Conservation (phyloP, 1,140 invertebrate species). For the Leptinotarsa lineolata region DNA sequence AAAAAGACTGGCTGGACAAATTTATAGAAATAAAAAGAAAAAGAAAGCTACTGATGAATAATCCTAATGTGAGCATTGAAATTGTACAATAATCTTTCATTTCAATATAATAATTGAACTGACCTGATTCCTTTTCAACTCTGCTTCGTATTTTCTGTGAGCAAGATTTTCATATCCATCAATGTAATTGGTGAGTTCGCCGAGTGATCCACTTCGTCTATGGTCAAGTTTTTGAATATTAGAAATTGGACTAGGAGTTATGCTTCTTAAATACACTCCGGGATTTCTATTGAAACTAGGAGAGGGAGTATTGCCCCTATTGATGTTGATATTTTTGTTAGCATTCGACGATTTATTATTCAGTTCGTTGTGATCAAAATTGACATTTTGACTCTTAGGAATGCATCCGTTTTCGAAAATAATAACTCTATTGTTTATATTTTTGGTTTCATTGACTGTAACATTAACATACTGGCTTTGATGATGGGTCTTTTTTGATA, state of each 20-base stretch:
- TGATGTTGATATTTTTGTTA: slow-evolving; percentile 49
- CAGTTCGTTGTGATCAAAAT: slow-evolving; percentile 50
- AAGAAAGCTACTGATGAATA: too few species aligned
- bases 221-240: slow-evolving; percentile 44
- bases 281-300: slow-evolving; percentile 63
- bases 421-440: slow-evolving; percentile 53
- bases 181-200: slow-evolving; percentile 49
- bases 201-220: slow-evolving; percentile 55
- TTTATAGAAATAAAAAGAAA: too few species aligned
- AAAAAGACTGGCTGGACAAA: too few species aligned
- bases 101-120: slow-evolving; percentile 10
- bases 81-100: too few species aligned
- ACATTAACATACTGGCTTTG: slow-evolving; percentile 54
- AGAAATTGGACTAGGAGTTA: slow-evolving; percentile 46
- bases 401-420: slow-evolving; percentile 54
- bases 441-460: slow-evolving; percentile 51
- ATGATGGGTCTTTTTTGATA: slow-evolving; percentile 44
- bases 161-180: slow-evolving; percentile 57
- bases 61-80: too few species aligned
- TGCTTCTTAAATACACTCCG: slow-evolving; percentile 44
- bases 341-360: slow-evolving; percentile 46
- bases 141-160: slow-evolving; percentile 59
- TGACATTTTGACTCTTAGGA: slow-evolving; percentile 48
- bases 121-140: slow-evolving; percentile 58
- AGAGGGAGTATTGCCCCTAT: slow-evolving; percentile 55